Conservation (phyloP, 2,888 invertebrate species). For the Epistrophella euchroma region DNA sequence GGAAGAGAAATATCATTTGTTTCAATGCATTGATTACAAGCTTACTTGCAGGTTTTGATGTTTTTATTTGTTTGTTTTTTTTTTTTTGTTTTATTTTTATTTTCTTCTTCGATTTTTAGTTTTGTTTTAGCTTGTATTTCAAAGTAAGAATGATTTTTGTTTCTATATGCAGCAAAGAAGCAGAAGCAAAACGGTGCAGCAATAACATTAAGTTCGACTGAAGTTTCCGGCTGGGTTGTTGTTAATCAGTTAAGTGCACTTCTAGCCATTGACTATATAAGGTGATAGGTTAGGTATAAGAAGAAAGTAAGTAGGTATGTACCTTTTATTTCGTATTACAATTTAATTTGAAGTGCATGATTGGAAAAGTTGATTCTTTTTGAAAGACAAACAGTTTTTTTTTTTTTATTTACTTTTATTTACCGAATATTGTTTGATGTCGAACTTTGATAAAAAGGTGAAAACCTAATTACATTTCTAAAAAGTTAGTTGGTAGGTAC, state of each 20-base stretch:
- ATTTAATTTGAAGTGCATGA: slow-evolving; percentile 29
- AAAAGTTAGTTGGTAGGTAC: too few relatives aligned
- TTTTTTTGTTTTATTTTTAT: neutral
- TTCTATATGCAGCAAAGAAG: neutral
- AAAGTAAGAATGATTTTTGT: slow-evolving; percentile 13
- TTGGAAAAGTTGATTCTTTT: slow-evolving; percentile 5
- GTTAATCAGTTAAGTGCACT: slow-evolving; percentile 74
- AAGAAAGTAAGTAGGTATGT: neutral
- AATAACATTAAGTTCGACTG: slow-evolving; percentile 59
- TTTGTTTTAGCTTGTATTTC: too few relatives aligned
- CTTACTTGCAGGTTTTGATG: slow-evolving; percentile 63
- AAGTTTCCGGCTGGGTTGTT: slow-evolving; percentile 46
- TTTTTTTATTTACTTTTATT: neutral
- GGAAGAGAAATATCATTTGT: slow-evolving; percentile 54
- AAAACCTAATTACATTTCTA: too few relatives aligned
- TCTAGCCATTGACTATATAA: slow-evolving; percentile 58
- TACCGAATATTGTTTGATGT: neutral
- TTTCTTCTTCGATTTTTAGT: slow-evolving; percentile 1
- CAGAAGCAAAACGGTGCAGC: slow-evolving; percentile 4
- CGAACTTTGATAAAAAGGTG: neutral
- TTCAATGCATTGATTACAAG: slow-evolving; percentile 71
- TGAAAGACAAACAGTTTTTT: neutral
- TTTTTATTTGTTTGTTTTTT: slow-evolving; percentile 65
- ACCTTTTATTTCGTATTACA: neutral
- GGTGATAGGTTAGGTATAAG: slow-evolving; percentile 23